Base-by-base conservation (phyloP, 2,888 invertebrate genomes). In the Troides aeacus region DNA sequence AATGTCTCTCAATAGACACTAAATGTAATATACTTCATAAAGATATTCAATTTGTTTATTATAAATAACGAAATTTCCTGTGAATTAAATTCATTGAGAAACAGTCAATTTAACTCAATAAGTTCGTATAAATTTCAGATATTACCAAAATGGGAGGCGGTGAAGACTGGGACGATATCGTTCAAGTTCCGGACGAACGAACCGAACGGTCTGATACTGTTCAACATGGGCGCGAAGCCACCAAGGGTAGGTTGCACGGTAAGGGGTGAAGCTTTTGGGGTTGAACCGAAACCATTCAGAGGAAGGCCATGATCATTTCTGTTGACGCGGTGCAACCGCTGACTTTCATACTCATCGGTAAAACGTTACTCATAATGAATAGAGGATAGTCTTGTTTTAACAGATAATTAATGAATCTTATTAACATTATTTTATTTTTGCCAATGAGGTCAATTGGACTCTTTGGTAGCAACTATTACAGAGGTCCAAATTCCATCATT, bases 151-250 rank as follows among this genome's bases (percentile, higher is more conserved):
- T 98, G 98, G 98, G 97, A 97, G 84, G 97, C 97, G 2, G 96
- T 97, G 81, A 96, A 96, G 82, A 95, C 96, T 39, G 98, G 98
- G 72, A 97, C 96, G 42, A 96, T 99, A 81, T 96, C 97, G 60
- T 97, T 99, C 91, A 98, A 98, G 92, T 97, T 99, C 83, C 95
- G 98, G 73, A 99, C 99, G 62, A 97, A 97, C 85, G 99, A 99
- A 87, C 96, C 97, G 10, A 97, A 99, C 82, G 99, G 99, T 36
- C 94, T 99, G 75, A 95, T 99, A 68, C 95, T 99, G 84, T 97
- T 98, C 94, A 98, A 98, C 87, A 96, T 96, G 81, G 98, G 97
- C 81, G 94, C 95, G 70, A 94, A 95, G 81, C 95, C 95, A 80
- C 95, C 95, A 77, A 94, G 95, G 91, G 96, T 96, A 89, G 95